Percentiles rank a stretch among this genome's conserved stretches.
Conservation (phyloP, 2,797 vertebrate genomes). For the Sardinella longiceps region DNA sequence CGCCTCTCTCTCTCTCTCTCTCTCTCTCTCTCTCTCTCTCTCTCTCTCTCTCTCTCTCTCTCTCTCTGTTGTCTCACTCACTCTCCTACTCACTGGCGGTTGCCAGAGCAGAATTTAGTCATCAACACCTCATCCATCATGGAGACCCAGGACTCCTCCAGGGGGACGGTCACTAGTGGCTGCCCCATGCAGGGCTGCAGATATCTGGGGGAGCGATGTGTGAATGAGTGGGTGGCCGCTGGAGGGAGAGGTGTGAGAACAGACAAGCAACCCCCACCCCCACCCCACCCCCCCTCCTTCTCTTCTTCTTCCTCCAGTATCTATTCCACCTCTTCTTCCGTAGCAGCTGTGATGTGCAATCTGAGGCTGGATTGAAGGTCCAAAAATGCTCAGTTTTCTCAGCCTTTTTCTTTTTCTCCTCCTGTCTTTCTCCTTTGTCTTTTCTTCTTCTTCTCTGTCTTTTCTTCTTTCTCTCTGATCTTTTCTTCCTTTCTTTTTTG, state of each 20-base stretch:
- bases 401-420: neutral
- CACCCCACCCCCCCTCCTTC: neutral
- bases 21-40: neutral
- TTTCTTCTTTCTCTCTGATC: neutral
- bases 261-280: neutral
- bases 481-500: neutral
- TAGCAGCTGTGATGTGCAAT: neutral
- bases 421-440: conserved; percentile 11
- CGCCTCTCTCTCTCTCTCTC: neutral
- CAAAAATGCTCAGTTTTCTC: neutral
- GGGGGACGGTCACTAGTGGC: neutral
- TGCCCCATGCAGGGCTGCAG: neutral
- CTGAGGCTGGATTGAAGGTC: neutral
- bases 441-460: neutral
- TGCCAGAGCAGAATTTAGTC: conserved; percentile 41
- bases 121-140: conserved; percentile 51
- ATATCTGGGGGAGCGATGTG: conserved; percentile 10
- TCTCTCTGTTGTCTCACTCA: neutral
- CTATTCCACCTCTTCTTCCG: neutral
- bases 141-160: neutral
- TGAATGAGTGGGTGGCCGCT: neutral
- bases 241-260: conserved; percentile 25
- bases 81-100: conserved; percentile 17
- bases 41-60: neutral
- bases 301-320: conserved; percentile 13